Percentiles rank a stretch among this genome's conserved stretches.
phyloP scores from a whole-genome alignment of 1,140 invertebrate genomes.

The Arion vulgaris region DNA sequence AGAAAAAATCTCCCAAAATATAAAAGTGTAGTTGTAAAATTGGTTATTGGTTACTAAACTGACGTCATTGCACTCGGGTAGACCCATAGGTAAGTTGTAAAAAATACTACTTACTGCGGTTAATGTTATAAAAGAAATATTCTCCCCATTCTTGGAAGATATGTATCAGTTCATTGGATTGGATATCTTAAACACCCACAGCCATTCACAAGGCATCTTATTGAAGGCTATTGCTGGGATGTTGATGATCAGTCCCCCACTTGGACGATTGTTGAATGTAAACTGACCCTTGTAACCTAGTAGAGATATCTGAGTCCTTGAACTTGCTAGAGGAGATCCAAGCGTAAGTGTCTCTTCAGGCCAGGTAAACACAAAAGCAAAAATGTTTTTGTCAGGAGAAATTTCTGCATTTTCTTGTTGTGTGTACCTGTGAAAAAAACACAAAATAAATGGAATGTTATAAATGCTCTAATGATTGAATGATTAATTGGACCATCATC shows the following conservation, averaged over 20 bases:
- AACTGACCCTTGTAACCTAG: slow-evolving; percentile 54
- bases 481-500: too few relatives aligned
- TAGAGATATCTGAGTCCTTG: slow-evolving; percentile 51
- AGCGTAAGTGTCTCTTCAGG: slow-evolving; percentile 46
- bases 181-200: slow-evolving; percentile 56
- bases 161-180: slow-evolving; percentile 18
- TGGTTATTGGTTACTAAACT: too few relatives aligned
- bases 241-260: slow-evolving; percentile 46
- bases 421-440: slow-evolving; percentile 35
- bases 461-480: too few relatives aligned
- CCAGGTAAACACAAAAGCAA: slow-evolving; percentile 53
- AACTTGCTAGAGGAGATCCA: slow-evolving; percentile 47
- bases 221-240: slow-evolving; percentile 54
- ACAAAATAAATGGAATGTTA: too few relatives aligned
- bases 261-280: slow-evolving; percentile 22
- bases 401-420: background rate
- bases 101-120: too few relatives aligned
- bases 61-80: too few relatives aligned
- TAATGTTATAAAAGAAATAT: too few relatives aligned
- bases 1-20: too few relatives aligned
- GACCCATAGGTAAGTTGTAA: too few relatives aligned
- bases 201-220: slow-evolving; percentile 59
- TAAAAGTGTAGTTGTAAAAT: too few relatives aligned
- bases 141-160: too few relatives aligned
- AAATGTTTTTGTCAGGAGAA: slow-evolving; percentile 17